Conservation (phyloP, 2,113 vertebrate species). For the Eleginops maclovinus region DNA sequence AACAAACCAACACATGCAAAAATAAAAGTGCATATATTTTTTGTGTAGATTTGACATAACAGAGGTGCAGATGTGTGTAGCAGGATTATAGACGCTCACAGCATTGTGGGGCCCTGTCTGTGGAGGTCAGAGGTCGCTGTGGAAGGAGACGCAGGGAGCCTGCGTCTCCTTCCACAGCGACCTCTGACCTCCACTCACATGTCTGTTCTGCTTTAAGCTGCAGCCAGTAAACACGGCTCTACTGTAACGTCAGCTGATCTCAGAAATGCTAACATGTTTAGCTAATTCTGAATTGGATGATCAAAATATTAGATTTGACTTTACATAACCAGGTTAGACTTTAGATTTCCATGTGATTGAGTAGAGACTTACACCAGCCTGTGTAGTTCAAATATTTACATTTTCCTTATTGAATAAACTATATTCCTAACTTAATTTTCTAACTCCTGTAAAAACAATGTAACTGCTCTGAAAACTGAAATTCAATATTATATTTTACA, state of each 20-base stretch:
- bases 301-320: too few species aligned
- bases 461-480: background rate
- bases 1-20: too few species aligned
- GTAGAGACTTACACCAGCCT: background rate
- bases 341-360: background rate
- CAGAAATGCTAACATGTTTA: background rate
- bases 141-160: slow-evolving; percentile 42
- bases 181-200: slow-evolving; percentile 2
- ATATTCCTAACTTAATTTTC: background rate
- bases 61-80: slow-evolving; percentile 67
- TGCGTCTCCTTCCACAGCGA: slow-evolving; percentile 42
- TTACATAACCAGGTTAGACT: background rate
- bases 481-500: background rate
- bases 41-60: slow-evolving; percentile 71
- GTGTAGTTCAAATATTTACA: background rate
- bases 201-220: slow-evolving; percentile 9
- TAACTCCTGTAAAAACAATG: background rate
- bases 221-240: slow-evolving; percentile 18
- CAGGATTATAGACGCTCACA: slow-evolving; percentile 65
- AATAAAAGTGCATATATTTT: slow-evolving; percentile 52
- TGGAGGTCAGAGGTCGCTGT: slow-evolving; percentile 38
- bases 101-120: slow-evolving; percentile 61
- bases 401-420: background rate
- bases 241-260: background rate
- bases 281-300: background rate